A percentile compares a stretch with the other conserved stretches of the same genome.
phyloP scores from a whole-genome alignment of 2,888 invertebrate species.

The Erebia aethiops region DNA sequence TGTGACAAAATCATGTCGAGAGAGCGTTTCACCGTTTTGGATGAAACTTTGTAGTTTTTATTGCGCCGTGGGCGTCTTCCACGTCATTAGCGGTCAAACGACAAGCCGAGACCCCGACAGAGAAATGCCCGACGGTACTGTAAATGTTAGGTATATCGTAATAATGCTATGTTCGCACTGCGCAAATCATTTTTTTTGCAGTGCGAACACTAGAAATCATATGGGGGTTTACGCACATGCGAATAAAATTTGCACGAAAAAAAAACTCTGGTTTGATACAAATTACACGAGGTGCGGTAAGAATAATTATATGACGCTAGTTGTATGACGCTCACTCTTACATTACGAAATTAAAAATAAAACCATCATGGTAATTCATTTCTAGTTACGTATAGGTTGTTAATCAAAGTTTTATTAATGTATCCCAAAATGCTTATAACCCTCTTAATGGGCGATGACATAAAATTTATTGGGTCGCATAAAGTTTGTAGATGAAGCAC shows the following conservation, averaged over 20 bases:
- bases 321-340: no score
- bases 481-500: conserved; percentile 12
- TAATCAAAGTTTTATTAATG: conserved; percentile 6
- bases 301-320: no score
- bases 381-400: background rate
- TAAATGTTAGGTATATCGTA: background rate
- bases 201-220: no score
- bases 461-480: conserved; percentile 23
- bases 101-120: no score
- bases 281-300: no score
- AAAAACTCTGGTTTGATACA: no score
- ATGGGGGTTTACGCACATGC: no score
- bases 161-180: no score
- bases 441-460: conserved; percentile 20
- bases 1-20: conserved; percentile 29
- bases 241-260: no score
- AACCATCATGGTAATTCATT: background rate
- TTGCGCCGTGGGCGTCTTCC: conserved; percentile 62
- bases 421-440: background rate
- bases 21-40: conserved; percentile 34
- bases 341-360: no score
- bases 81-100: conserved; percentile 50
- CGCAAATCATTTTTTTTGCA: no score
- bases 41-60: conserved; percentile 53
- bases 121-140: background rate